Base-by-base conservation (phyloP, 2,888 invertebrate genomes). In the Ditula angustiorana region DNA sequence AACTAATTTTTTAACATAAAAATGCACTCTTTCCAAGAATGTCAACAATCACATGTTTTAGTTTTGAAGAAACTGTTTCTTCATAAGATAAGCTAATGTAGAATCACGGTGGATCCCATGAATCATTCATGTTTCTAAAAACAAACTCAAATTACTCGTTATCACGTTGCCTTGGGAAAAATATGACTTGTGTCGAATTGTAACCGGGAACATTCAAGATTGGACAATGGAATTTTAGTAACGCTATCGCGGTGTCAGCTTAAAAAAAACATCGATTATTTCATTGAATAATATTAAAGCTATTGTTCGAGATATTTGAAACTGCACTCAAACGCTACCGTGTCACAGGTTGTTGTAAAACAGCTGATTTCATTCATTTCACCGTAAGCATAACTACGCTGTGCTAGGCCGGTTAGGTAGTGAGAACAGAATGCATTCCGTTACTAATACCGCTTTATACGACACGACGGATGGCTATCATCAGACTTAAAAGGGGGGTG, bases 181-280 rank as follows among this genome's bases (percentile, higher is more conserved):
- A 76, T 77, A 77, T 76, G n/a, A 46, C 24, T 23, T 81, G 82
- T 79, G 76, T 78, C 70, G 73, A 80, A 79, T 74, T 76, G 77
- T 77, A 79, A 76, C 75, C 76, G 79, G 82, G 84, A 81, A 82
- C 82, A 81, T 83, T 80, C 85, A 82, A 82, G 83, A 87, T 81
- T 78, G 88, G 86, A 92, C 91, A 88, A 91, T 89, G 91, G 90
- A 86, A 80, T 86, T 84, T 81, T 85, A 88, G 87, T 86, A 85
- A 85, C 81, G 83, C 84, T 85, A 83, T 81, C 80, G 83, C 82
- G 85, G 86, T 89, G 85, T 88, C 87, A 81, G 82, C 82, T 86
- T 84, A 78, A 77, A 70, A 83, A 81, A 86, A 83, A 83, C 85
- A 78, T 79, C 83, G 82, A 85, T 83, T 81, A 81, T 86, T 81